Evolutionary conservation across 2,888 invertebrate species (phyloP), one percentile per base, ranked within the genome.

Genomic region (Bembecia ichneumoniformis): DNA sequence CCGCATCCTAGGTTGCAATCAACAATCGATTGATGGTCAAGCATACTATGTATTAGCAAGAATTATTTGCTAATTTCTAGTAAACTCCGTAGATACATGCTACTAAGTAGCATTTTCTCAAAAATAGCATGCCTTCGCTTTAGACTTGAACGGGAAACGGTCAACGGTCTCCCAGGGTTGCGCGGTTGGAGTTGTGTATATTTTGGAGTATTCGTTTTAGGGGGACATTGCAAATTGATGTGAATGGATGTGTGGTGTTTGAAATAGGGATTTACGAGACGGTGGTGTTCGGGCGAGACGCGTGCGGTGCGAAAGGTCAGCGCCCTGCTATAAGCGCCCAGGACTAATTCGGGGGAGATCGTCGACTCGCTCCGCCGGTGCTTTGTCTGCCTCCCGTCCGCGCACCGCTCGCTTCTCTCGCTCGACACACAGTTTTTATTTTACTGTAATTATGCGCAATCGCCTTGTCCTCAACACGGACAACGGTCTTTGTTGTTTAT

Each of bases 291-390:
- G 67, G 62, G 63, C 64, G 68, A 68, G 70, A 63, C 64, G 68
- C 69, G 70, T 70, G 72, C 63, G 69, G 61, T 55, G 55, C 56
- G 57, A 55, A 75, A 72, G 86, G 84, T 83, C 84, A 84, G 74
- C 82, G 84, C 79, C 83, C 84, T 68, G 75, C 11, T 44, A 44
- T 44, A 44, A 40, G 40, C 40, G 77, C 77, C 73, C 84, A 83
- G 83, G 83, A 86, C 84, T 87, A 87, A 87, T 86, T 87, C 77
- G 83, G 87, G 80, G 87, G 81, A 82, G 84, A 83, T 78, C 84
- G 82, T 73, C 84, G 86, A 81, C 82, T 82, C 74, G 47, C 46
- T 72, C 48, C 69, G 75, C 63, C 70, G 73, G 65, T 69, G 77
- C 84, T 82, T 84, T 84, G 86, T 84, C 83, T 80, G 78, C 74